Evolutionary conservation across 2,113 vertebrate species (phyloP), one percentile per base, ranked within the genome.

Genomic region (Australoheros scitulus): DNA sequence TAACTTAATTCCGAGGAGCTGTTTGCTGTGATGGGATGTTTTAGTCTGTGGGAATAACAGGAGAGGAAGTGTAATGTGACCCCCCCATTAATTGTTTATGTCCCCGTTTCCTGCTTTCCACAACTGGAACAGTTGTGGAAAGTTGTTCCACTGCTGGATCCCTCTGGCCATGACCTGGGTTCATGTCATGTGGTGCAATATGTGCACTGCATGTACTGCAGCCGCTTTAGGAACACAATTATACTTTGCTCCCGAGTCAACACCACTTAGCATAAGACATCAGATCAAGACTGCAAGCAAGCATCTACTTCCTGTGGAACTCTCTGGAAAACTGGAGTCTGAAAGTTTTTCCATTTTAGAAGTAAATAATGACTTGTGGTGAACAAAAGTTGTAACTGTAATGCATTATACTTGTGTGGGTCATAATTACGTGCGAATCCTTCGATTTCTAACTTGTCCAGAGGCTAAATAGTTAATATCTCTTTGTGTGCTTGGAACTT

Each of bases 11-110:
- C 77, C 32, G 24, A 82, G 41, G 58, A 81, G 60, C 50, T 20
- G 59, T 86, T 90, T 93, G 81, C 86, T 88, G 77, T 81, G 34
- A 61, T 34, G 77, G 65, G 61, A 80, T 78, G 79, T 75, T 89
- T 89, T 75, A 83, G 84, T 85, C 84, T 87, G 87, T 91, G 91
- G 87, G 93, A 92, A 94, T 82, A 87, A 79, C 55, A 81, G 58
- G 29, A 88, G 89, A 89, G 94, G 90, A 92, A 92, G 83, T 92
- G 90, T 81, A 95, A 93, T 63, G 85, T 84, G 89, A 94, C 90
- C 91, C 91, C 83, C 81, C 90, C 91, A 52, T 91, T 92, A 88
- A 82, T 82, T 95, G 94, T 96, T 96, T 95, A 95, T 92, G 87
- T 80, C 90, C 88, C 88, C 13, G 41, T 91, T 95, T 95, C 95